Conservation (phyloP, 2,888 invertebrate genomes). For the Synergus itoensis region DNA sequence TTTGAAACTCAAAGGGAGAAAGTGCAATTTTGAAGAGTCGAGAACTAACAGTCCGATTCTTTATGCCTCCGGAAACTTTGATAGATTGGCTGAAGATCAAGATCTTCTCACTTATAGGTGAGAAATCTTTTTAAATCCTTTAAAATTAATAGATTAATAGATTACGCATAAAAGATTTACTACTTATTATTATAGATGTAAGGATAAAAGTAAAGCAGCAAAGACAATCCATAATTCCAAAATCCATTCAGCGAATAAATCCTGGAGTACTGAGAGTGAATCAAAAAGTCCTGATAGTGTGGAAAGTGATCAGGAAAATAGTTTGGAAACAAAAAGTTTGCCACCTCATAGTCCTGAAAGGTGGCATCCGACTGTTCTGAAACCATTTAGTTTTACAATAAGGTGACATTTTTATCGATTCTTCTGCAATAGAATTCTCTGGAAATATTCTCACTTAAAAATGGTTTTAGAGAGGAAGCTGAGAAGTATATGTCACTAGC, state of each 20-base stretch:
- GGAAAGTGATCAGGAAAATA: conserved; percentile 73
- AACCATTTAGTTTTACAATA: conserved; percentile 85
- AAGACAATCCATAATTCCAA: conserved; percentile 69
- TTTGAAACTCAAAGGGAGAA: conserved; percentile 70
- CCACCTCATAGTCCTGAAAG: conserved; percentile 71
- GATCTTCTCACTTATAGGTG: conserved; percentile 71
- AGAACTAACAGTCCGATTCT: conserved; percentile 68
- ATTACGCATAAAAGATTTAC: neutral
- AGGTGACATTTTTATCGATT: conserved; percentile 78
- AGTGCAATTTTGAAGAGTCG: conserved; percentile 70
- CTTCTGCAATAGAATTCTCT: neutral
- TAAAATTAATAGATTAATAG: conserved; percentile 27
- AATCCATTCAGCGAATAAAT: conserved; percentile 66
- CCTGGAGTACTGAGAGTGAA: conserved; percentile 66
- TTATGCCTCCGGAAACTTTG: conserved; percentile 66
- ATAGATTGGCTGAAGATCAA: conserved; percentile 71
- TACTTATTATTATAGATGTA: conserved; percentile 59
- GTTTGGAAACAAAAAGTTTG: conserved; percentile 72
- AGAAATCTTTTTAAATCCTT: neutral
- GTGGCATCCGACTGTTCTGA: conserved; percentile 81
- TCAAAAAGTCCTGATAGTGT: conserved; percentile 65
- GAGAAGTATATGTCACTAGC: conserved; percentile 80
- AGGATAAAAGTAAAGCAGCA: conserved; percentile 64
- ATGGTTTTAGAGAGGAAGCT: conserved; percentile 82
- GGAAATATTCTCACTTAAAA: neutral